phyloP scores from a whole-genome alignment of 2,113 vertebrate species.

The Percina caprodes region DNA sequence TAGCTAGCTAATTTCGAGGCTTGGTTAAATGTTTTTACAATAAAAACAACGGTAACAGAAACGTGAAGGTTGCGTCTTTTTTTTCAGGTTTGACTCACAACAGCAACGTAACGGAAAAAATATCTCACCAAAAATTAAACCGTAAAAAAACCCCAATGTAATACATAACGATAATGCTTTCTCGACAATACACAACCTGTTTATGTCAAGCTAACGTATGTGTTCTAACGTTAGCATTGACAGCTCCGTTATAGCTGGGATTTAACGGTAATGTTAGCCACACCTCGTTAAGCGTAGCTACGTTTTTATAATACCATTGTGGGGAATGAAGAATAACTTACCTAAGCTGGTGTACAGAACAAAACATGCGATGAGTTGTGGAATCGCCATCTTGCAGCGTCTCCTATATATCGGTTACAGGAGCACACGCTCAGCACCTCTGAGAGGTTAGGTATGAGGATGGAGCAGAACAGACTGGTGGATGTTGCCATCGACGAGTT shows the following conservation, averaged over 20 bases:
- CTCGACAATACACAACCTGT: constrained; percentile 16
- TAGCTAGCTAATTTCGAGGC: background rate
- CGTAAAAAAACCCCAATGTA: background rate
- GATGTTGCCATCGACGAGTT: constrained; percentile 84
- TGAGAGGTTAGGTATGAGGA: constrained; percentile 73
- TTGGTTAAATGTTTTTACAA: background rate
- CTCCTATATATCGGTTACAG: constrained; percentile 56
- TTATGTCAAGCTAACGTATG: constrained; percentile 41
- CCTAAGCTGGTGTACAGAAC: constrained; percentile 72
- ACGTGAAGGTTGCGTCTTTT: constrained; percentile 29
- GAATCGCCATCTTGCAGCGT: constrained; percentile 84
- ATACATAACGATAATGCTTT: background rate
- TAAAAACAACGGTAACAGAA: background rate
- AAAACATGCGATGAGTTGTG: constrained; percentile 61
- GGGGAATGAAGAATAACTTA: constrained; percentile 62
- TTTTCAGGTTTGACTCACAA: background rate
- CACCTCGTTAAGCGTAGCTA: background rate
- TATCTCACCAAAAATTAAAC: background rate
- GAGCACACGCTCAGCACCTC: constrained; percentile 72
- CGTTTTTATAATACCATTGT: background rate
- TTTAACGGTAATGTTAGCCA: constrained; percentile 19
- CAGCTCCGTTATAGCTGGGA: constrained; percentile 18
- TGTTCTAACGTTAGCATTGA: constrained; percentile 20
- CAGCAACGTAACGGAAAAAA: background rate
- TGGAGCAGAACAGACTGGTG: constrained; percentile 66